These are phyloP conservation scores for Willowsia nigromaculata DNA, from an alignment of 2,888 invertebrate species.

Conservation along the genomic window DNA sequence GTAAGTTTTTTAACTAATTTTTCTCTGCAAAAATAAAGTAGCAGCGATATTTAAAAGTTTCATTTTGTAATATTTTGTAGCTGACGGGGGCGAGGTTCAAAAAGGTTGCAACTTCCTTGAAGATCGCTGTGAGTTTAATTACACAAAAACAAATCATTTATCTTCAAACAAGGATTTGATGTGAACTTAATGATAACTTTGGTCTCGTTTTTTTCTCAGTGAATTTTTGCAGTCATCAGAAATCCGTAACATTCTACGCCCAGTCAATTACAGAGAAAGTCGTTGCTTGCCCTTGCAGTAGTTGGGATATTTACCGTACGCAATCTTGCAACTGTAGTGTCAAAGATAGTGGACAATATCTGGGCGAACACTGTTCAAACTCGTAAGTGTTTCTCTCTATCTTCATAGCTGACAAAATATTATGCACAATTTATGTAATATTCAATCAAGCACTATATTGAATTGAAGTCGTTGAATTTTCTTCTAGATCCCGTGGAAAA, in stretches of 20 bases:
- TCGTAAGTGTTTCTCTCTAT: slow-evolving; percentile 8
- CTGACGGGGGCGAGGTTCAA: slow-evolving; percentile 59
- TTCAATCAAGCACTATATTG: neutral
- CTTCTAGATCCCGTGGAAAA: slow-evolving; percentile 48
- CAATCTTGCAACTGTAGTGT: neutral
- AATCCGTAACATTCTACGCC: slow-evolving; percentile 51
- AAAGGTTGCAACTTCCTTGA: slow-evolving; percentile 46
- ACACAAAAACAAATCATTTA: neutral
- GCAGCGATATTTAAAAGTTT: neutral
- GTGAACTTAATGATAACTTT: neutral
- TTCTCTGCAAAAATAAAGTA: neutral
- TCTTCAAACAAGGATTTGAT: neutral
- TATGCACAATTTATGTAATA: neutral
- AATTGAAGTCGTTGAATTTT: neutral
- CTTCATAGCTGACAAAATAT: neutral
- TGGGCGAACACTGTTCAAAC: slow-evolving; percentile 29
- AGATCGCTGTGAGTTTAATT: slow-evolving; percentile 37
- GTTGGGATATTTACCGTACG: slow-evolving; percentile 20
- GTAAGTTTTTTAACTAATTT: slow-evolving; percentile 21
- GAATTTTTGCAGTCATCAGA: slow-evolving; percentile 59
- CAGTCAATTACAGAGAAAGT: slow-evolving; percentile 12
- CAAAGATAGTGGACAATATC: slow-evolving; percentile 15
- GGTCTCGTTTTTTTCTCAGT: neutral
- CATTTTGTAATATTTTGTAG: slow-evolving; percentile 16
- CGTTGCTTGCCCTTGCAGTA: slow-evolving; percentile 37